Evolutionary conservation across 2,888 invertebrate genomes (phyloP).

Genomic region (Aricia artaxerxes): DNA sequence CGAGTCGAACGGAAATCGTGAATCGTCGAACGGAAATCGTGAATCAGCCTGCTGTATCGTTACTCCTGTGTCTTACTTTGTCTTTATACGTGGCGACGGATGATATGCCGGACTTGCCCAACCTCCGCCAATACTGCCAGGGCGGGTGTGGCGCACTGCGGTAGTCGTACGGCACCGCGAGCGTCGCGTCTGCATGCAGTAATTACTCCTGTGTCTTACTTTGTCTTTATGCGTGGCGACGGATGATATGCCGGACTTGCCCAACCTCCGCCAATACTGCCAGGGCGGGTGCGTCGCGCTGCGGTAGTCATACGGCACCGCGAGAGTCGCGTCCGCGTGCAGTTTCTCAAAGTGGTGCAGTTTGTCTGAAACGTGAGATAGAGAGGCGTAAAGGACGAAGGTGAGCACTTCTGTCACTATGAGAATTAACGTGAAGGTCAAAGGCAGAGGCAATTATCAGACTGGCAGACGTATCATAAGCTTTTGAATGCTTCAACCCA

Average conservation of each 20-base stretch:
- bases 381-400: background rate
- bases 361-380: constrained; percentile 53
- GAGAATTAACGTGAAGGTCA: too few relatives aligned
- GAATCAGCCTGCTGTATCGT: too few relatives aligned
- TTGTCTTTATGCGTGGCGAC: constrained; percentile 65
- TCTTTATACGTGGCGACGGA: constrained; percentile 66
- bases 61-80: constrained; percentile 45
- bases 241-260: constrained; percentile 62
- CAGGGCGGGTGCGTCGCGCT: constrained; percentile 71
- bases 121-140: constrained; percentile 69
- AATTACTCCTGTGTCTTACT: constrained; percentile 46
- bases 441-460: too few relatives aligned
- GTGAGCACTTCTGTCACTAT: too few relatives aligned
- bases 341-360: constrained; percentile 71
- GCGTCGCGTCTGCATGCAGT: constrained; percentile 59
- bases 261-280: constrained; percentile 68
- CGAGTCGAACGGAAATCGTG: too few relatives aligned
- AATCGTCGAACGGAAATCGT: too few relatives aligned
- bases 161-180: constrained; percentile 62
- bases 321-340: constrained; percentile 57
- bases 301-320: constrained; percentile 60
- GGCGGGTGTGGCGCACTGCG: constrained; percentile 67
- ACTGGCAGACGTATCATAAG: too few relatives aligned
- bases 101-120: constrained; percentile 64
- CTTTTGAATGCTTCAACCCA: too few relatives aligned